Evolutionary conservation across 2,797 vertebrate species (phyloP), one percentile per base, ranked within the genome.

Genomic region (Notolepis coatsorum): DNA sequence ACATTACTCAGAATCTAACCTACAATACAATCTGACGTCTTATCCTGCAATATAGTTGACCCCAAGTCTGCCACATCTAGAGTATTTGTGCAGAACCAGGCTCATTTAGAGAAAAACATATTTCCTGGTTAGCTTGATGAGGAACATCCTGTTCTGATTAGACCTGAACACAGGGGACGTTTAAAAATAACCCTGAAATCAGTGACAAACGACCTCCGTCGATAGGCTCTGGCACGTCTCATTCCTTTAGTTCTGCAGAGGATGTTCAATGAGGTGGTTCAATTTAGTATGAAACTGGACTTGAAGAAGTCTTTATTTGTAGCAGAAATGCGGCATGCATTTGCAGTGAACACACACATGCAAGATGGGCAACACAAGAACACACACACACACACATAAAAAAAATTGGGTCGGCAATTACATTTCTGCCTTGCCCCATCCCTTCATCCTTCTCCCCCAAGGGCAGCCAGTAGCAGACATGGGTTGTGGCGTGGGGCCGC

Each of bases 151-250:
- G 86, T 86, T 89, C 87, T 86, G 89, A 91, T 92, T 91, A 88
- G 82, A 84, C 81, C 62, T 58, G 71, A 84, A 82, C 85, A 70
- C 15, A 25, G 65, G 81, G 77, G 71, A 78, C 0, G 13, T 74
- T 77, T 92, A 90, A 90, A 91, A 85, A 91, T 92, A 91, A 87
- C 80, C 60, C 41, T 69, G 43, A 78, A 85, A 86, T 88, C 81
- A 75, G 85, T 86, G 86, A 89, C 73, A 81, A 86, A 84, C 73
- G 76, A 89, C 89, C 88, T 86, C 78, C 61, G 85, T 89, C 64
- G 66, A 79, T 79, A 81, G 65, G 77, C 25, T 45, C 48, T 52
- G 48, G 64, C n/a, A 7, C 62, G 68, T 62, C 48, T 54, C 57
- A 33, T 23, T 45, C 55, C 65, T 45, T 15, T 35, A 65, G 68